These are phyloP conservation scores for Pediacus dermestoides DNA, from an alignment of 2,888 invertebrate genomes.

Conservation along the genomic window DNA sequence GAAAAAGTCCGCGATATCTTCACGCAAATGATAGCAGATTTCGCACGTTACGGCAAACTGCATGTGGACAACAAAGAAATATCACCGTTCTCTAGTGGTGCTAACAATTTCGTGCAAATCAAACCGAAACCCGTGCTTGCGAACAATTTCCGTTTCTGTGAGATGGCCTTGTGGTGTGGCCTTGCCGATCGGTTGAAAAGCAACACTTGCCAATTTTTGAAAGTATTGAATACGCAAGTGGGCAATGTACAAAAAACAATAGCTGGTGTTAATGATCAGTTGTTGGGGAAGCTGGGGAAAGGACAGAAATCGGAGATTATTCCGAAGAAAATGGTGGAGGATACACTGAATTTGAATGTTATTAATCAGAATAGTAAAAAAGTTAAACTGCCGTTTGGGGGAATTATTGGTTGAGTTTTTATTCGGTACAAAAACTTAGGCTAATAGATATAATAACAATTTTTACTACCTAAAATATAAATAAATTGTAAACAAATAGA, in stretches of 20 bases:
- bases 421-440: too few species aligned
- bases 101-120: constrained; percentile 57
- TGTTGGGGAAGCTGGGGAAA: too few species aligned
- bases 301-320: too few species aligned
- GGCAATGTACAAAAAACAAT: constrained; percentile 20
- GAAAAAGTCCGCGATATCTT: constrained; percentile 62
- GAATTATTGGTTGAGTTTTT: too few species aligned
- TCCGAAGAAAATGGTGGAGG: too few species aligned
- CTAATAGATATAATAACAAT: too few species aligned
- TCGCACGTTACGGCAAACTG: constrained; percentile 56
- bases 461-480: background rate
- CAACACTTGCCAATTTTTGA: constrained; percentile 51
- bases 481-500: background rate
- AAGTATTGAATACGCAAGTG: constrained; percentile 32
- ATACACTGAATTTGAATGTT: too few species aligned
- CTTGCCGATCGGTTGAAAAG: constrained; percentile 57
- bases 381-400: too few species aligned
- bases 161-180: constrained; percentile 68
- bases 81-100: constrained; percentile 45
- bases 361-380: too few species aligned
- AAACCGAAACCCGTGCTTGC: constrained; percentile 49
- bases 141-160: constrained; percentile 58
- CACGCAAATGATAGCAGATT: constrained; percentile 64
- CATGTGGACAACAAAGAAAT: constrained; percentile 44
- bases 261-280: background rate